Evolutionary conservation across 2,113 vertebrate genomes (phyloP), one percentile per base, ranked within the genome.

Genomic region (Formicarius rufipectus): DNA sequence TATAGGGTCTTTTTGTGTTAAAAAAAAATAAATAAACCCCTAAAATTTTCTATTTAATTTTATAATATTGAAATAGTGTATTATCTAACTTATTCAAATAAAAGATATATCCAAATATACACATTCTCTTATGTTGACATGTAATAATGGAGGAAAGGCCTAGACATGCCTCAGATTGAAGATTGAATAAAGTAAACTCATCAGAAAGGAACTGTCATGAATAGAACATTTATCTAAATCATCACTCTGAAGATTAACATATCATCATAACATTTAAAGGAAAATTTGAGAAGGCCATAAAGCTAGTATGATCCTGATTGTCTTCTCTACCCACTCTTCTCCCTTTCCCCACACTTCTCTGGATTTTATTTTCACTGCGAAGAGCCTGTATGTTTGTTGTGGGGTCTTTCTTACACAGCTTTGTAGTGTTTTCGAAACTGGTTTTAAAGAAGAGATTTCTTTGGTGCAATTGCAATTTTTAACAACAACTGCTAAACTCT

Each of bases 401-500:
- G 35, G 35, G 8, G 13, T 39, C 87, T 37, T 83, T 33, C 20
- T 18, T 59, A 62, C 91, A 84, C 68, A 96, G 63, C 74, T 13
- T 62, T 92, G 47, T 92, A 95, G 79, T 86, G 92, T 94, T 96
- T 96, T 79, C 80, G 75, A 91, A 96, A 95, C 93, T 91, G 92
- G 95, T 94, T 97, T 97, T 75, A 95, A 94, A 96, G 94, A 96
- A 97, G 90, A 89, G 35, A 94, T 98, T 97, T 97, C 84, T 91
- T 93, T 87, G 87, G 90, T 93, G 92, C 90, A 98, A 98, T 97
- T 98, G 97, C 98, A 98, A 71, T 98, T 98, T 97, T 99, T 98
- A 98, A 98, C 98, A 98, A 98, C 97, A 96, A 98, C 97, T 97
- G 97, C 98, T 98, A 98, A 98, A 98, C 97, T 98, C 98, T 98